A percentile compares a stretch with the other conserved stretches of the same genome.
Conservation (phyloP, 2,113 vertebrate species). For the Hucho hucho region DNA sequence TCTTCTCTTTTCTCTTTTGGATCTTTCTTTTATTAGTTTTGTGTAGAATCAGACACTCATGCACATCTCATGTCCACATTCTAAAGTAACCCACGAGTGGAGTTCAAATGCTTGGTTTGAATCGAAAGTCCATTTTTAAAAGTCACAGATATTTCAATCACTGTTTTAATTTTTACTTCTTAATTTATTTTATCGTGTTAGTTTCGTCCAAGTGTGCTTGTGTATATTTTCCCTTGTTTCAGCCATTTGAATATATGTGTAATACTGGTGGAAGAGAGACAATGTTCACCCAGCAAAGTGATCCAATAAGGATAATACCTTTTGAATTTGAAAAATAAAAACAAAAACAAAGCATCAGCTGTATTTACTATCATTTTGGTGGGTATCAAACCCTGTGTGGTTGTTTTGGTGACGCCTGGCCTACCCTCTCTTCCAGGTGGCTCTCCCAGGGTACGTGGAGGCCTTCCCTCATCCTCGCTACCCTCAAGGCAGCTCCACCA, state of each 20-base stretch:
- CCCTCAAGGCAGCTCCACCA: conserved; percentile 85
- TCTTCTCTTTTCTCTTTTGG: conserved; percentile 33
- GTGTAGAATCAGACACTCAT: conserved; percentile 6
- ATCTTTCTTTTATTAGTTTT: conserved; percentile 33
- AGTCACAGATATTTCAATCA: no score
- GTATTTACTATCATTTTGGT: conserved; percentile 14
- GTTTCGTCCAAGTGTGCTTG: conserved; percentile 26
- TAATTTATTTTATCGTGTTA: conserved; percentile 18
- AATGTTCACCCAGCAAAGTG: conserved; percentile 32
- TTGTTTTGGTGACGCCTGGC: not conserved
- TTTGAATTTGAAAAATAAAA: not conserved
- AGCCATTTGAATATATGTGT: conserved; percentile 28
- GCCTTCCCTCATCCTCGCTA: conserved; percentile 91
- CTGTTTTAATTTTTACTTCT: not conserved
- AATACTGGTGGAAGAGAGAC: conserved; percentile 33
- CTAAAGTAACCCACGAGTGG: conserved; percentile 25
- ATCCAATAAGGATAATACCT: conserved; percentile 7
- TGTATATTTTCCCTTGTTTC: conserved; percentile 26
- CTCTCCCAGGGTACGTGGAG: conserved; percentile 93
- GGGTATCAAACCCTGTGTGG: not conserved
- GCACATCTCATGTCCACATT: conserved; percentile 32
- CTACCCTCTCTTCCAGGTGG: conserved; percentile 75
- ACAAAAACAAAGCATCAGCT: not conserved
- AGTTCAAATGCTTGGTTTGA: conserved; percentile 50
- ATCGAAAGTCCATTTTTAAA: conserved; percentile 27